Percentiles rank a stretch among this genome's conserved stretches.
These are phyloP conservation scores for Formicarius rufipectus DNA, from an alignment of 2,113 vertebrate species.

Conservation along the genomic window DNA sequence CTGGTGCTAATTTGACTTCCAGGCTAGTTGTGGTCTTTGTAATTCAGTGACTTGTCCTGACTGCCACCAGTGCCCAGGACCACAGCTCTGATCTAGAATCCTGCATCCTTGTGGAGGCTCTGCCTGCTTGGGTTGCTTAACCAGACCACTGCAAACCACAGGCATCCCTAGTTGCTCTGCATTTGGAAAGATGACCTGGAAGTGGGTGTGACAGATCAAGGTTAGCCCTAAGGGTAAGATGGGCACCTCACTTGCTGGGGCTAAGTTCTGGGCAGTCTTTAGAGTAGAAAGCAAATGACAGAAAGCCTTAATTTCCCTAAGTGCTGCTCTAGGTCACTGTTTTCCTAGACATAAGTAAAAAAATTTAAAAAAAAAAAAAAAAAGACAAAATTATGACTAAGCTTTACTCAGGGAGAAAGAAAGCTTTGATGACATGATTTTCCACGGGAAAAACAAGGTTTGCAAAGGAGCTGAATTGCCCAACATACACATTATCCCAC, in stretches of 20 bases:
- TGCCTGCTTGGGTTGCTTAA: background rate
- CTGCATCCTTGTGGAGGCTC: background rate
- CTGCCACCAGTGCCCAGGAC: background rate
- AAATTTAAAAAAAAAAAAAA: background rate
- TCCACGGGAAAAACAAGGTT: background rate
- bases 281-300: background rate
- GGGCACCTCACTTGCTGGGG: background rate
- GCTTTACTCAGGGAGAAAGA: background rate
- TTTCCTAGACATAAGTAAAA: background rate
- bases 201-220: background rate
- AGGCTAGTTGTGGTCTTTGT: background rate
- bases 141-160: background rate
- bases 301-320: background rate
- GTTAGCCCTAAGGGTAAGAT: background rate
- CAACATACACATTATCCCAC: background rate
- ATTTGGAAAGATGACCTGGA: background rate
- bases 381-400: background rate
- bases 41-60: background rate
- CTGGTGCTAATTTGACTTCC: background rate
- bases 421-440: background rate
- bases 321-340: background rate
- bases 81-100: background rate
- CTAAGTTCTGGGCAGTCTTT: background rate
- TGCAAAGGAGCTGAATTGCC: background rate
- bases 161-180: background rate